phyloP scores from a whole-genome alignment of 2,888 invertebrate genomes.

The Pseudolycoriella hygida region DNA sequence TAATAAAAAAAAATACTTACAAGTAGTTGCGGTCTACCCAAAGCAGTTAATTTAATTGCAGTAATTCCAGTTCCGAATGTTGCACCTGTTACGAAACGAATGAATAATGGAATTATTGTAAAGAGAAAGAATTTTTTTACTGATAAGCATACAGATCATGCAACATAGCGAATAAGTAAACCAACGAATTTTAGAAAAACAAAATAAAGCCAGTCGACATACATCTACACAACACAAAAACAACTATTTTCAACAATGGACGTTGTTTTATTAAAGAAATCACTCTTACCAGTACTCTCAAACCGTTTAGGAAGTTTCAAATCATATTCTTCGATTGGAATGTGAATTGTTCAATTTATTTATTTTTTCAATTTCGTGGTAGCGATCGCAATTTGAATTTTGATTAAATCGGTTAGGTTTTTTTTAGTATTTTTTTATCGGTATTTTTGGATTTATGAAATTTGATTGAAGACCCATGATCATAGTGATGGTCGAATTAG shows the following conservation, averaged over 20 bases:
- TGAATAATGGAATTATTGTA: background rate
- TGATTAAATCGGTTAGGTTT: too few relatives aligned
- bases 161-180: background rate
- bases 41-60: constrained; percentile 91
- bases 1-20: constrained; percentile 36
- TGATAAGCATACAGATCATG: too few relatives aligned
- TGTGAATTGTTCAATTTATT: too few relatives aligned
- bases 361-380: too few relatives aligned
- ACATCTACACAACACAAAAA: background rate
- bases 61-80: constrained; percentile 92
- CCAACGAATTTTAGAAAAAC: background rate
- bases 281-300: constrained; percentile 5
- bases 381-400: too few relatives aligned
- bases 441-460: too few relatives aligned
- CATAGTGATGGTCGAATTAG: too few relatives aligned
- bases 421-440: too few relatives aligned
- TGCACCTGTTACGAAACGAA: constrained; percentile 40
- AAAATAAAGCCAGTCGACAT: background rate
- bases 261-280: too few relatives aligned
- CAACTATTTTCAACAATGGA: too few relatives aligned
- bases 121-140: too few relatives aligned
- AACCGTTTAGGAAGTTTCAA: constrained; percentile 5
- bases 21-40: constrained; percentile 84
- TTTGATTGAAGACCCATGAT: too few relatives aligned
- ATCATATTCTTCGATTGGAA: constrained; percentile 5